Base-by-base conservation (phyloP, 2,797 vertebrate genomes). In the Fundulus diaphanus region DNA sequence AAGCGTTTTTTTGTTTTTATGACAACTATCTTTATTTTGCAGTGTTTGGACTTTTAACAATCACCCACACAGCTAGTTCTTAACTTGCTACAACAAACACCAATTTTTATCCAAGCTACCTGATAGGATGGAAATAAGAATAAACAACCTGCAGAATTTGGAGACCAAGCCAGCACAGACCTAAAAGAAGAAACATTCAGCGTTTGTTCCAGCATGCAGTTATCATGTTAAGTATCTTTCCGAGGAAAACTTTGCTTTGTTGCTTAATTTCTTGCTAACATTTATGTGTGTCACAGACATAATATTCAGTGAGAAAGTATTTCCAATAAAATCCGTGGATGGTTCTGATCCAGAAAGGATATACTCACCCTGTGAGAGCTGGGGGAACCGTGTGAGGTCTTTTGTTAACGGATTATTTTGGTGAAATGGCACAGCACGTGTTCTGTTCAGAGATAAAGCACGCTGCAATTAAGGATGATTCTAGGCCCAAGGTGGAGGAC, bases 221-320 rank as follows among this genome's bases (percentile, higher is more conserved):
- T 78, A 68, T 18, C 78, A 82, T 73, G 67, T 77, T 31, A 70
- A 63, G 71, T 74, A 76, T 78, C 66, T 83, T 81, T 70, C 33
- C 18, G 29, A 49, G 52, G 66, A 70, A 42, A 54, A n/a, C 70
- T 70, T 5, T 68, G 70, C 37, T 49, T 78, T 52, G 68, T 85
- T 79, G 74, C 0, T 1, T 80, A 82, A 85, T 29, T 69, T 68
- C 70, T 11, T 70, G 73, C 76, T 80, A 86, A 74, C 27, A 40
- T 35, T 49, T 37, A 1, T 57, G 31, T 0, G 29, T 85, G 80
- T 83, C 81, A 83, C 74, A 68, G 79, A 75, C 42, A 74, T 72
- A 84, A 72, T 74, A 73, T 91, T 87, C 84, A 74, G 77, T 20
- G 40, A 80, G 72, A 74, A 57, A 66, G 49, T 24, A 73, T 29